phyloP scores from a whole-genome alignment of 2,113 vertebrate species.

The Terrapene triunguis region DNA sequence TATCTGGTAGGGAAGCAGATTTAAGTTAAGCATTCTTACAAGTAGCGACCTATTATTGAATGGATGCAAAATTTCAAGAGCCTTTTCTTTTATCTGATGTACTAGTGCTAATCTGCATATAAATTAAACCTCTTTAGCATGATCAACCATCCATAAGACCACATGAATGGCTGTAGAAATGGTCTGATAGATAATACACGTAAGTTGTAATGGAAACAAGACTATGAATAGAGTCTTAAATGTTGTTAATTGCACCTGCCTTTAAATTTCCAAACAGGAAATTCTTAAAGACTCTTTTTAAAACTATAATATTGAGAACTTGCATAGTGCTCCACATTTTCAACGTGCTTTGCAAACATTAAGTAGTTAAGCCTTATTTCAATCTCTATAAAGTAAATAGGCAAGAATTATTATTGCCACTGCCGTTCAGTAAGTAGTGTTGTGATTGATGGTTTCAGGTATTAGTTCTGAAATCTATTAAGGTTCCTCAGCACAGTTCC shows the following conservation, averaged over 20 bases:
- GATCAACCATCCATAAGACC: neutral
- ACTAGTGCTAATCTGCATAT: neutral
- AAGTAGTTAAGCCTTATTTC: accelerated
- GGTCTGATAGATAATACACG: accelerated
- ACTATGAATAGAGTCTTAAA: too few species aligned
- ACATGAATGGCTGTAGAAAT: accelerated
- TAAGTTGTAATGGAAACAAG: neutral
- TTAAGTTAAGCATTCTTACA: neutral
- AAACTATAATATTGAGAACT: accelerated
- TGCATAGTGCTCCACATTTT: accelerated
- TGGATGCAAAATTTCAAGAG: neutral
- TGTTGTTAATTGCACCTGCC: accelerated
- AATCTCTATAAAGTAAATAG: accelerated
- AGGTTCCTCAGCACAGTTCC: neutral
- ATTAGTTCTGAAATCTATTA: neutral
- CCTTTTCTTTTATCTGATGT: neutral
- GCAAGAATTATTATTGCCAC: accelerated
- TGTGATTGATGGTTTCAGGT: neutral
- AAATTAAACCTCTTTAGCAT: neutral
- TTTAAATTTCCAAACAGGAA: accelerated
- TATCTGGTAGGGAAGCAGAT: neutral
- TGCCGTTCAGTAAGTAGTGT: neutral
- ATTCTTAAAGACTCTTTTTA: neutral
- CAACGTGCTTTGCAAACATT: accelerated
- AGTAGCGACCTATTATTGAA: accelerated